Base-by-base conservation (phyloP, 2,888 invertebrate genomes). In the Galerucella calmariensis region DNA sequence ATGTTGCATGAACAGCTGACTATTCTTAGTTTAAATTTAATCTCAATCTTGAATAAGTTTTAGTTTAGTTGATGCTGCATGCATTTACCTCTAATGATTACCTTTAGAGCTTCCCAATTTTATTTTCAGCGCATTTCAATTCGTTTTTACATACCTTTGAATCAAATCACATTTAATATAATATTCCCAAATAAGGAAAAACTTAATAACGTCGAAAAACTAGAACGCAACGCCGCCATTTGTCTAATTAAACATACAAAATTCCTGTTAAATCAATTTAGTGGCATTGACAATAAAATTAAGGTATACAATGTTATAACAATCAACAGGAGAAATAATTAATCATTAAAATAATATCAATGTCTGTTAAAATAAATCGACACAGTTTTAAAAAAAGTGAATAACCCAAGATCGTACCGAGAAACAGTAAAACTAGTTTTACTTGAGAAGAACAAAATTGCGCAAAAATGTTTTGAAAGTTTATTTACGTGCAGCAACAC, bases 381-480 rank as follows among this genome's bases (percentile, higher is more conserved):
- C 61, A 61, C 14, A 61, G 35, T 41, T 14, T 35, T n/a, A 27
- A 35, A 35, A 59, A 61, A 61, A 61, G 16, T n/a, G 51, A 51
- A 51, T 51, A 24, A 24, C 20, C 35, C 14, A n/a, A 27, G 35
- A 35, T 61, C 61, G 61, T 61, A 61, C 61, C 61, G 67, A 76
- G 75, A 75, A 77, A 76, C 74, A 48, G 76, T 67, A 69, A 76
- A 79, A 79, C 79, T 79, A 78, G 79, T 79, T 79, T 76, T 72
- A 72, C 76, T 78, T 74, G 75, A 76, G 78, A 69, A 69, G 69
- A 78, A 77, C 73, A 72, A 72, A 75, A 78, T 79, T 79, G 76
- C 78, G 79, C 74, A 79, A 79, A 79, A 78, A 79, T 75, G 61
- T 68, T 77, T 79, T 71, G 78, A 79, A 78, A 77, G 79, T 79